phyloP scores from a whole-genome alignment of 1,140 invertebrate genomes.

The Pachypeltis micranthus region DNA sequence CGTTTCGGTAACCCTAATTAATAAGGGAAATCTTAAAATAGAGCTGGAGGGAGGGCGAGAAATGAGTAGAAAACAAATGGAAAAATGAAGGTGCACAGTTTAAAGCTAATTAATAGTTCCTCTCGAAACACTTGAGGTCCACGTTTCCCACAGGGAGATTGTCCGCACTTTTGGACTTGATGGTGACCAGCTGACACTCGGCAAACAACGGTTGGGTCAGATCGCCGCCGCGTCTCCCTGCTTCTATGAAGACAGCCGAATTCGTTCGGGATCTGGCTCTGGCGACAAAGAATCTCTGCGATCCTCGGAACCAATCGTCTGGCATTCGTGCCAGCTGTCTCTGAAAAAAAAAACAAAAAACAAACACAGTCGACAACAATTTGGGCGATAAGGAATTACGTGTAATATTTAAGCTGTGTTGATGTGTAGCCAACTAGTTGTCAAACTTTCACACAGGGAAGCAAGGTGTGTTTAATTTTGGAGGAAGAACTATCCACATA shows the following conservation, averaged over 20 bases:
- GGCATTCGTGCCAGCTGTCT: conserved; percentile 7
- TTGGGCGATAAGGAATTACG: no score
- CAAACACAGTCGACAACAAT: no score
- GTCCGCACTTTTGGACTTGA: conserved; percentile 2
- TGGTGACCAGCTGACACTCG: background rate
- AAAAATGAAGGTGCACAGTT: no score
- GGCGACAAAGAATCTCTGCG: background rate
- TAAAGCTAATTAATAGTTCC: background rate
- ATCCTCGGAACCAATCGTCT: conserved; percentile 6
- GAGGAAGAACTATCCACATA: no score
- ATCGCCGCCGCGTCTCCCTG: background rate
- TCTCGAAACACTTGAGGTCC: background rate
- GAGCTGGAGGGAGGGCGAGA: no score
- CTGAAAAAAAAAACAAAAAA: background rate
- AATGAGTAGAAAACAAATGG: no score
- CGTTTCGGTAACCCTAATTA: background rate
- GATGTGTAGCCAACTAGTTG: no score
- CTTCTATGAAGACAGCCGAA: background rate
- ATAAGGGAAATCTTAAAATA: no score
- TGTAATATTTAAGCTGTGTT: no score
- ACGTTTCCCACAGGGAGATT: background rate
- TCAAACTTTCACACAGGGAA: no score
- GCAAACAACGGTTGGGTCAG: background rate
- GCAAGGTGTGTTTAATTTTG: no score
- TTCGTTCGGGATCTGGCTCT: conserved; percentile 10